A percentile compares a stretch with the other conserved stretches of the same genome.
phyloP scores from a whole-genome alignment of 2,113 vertebrate genomes.

The Gymnarchus niloticus region DNA sequence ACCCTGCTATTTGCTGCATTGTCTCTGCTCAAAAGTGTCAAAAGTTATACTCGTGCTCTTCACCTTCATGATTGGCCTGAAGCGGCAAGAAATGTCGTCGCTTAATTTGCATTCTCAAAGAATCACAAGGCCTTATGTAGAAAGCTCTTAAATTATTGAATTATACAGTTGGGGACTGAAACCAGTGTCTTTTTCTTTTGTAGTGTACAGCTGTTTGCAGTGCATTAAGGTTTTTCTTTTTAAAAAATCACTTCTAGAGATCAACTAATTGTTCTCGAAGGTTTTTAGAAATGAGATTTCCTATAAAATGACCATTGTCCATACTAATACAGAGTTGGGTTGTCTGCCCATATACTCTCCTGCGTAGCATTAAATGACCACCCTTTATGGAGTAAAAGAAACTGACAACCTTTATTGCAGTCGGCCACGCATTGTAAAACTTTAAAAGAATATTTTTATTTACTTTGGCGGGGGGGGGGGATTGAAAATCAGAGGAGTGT shows the following conservation, averaged over 20 bases:
- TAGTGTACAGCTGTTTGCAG: background rate
- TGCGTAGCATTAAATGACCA: background rate
- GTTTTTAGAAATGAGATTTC: conserved; percentile 12
- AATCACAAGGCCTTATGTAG: conserved; percentile 14
- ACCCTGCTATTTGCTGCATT: background rate
- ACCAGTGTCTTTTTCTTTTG: background rate
- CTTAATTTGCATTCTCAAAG: conserved; percentile 11
- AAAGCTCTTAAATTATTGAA: conserved; percentile 19
- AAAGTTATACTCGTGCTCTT: conserved; percentile 23
- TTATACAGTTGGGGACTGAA: conserved; percentile 2
- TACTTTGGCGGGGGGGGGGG: background rate
- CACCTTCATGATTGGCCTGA: conserved; percentile 25
- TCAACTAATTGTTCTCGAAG: background rate
- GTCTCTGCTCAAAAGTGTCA: conserved; percentile 33
- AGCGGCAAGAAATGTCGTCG: conserved; percentile 28
- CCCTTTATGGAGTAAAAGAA: background rate
- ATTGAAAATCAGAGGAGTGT: background rate
- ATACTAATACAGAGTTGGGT: background rate
- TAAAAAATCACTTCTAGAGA: background rate
- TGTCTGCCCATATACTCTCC: background rate
- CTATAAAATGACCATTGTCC: background rate
- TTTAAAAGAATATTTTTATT: background rate
- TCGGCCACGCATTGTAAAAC: background rate
- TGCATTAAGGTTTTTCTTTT: conserved; percentile 9
- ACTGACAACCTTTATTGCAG: background rate